Evolutionary conservation across 2,888 invertebrate species (phyloP), one percentile per base, ranked within the genome.

Genomic region (Tipula unca): DNA sequence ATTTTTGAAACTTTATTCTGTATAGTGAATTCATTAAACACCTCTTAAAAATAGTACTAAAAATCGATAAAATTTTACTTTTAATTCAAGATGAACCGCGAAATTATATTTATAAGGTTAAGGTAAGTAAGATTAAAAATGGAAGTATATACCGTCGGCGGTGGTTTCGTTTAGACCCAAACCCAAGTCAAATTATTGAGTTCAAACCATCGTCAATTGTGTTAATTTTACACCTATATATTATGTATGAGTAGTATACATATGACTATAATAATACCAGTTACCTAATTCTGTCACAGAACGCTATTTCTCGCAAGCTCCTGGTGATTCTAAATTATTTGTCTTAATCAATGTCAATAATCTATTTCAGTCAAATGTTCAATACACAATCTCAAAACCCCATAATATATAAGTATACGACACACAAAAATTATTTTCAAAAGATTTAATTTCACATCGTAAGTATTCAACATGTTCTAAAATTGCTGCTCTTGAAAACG

Each of bases 401-500:
- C 69, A 25, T 25, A 69, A 20, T 2, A 54, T 54, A 17, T 1
- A n/a, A n/a, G n/a, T n/a, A 69, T 54, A 54, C 48, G 48, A 54
- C 48, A 54, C 17, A 54, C 13, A 3, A 25, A 69, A 69, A 25
- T 69, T 69, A 10, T 69, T 25, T 25, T 69, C 69, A 69, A 69
- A 10, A 69, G 69, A 69, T 69, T 69, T 69, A 69, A 69, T 69
- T 69, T 69, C 69, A 69, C 69, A 69, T 69, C 25, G 25, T 69
- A 69, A 69, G 69, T 69, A 69, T 69, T 69, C 69, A 69, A 69
- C 69, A 69, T 69, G 69, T 69, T 69, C 69, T 69, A 69, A 69
- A 69, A 69, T 69, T 69, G 69, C 25, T 69, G 69, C 69, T 69
- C 69, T 69, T 69, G 69, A 69, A 69, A 69, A 69, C 25, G 69